phyloP scores from a whole-genome alignment of 2,113 vertebrate species.

The Spilogale gracilis region DNA sequence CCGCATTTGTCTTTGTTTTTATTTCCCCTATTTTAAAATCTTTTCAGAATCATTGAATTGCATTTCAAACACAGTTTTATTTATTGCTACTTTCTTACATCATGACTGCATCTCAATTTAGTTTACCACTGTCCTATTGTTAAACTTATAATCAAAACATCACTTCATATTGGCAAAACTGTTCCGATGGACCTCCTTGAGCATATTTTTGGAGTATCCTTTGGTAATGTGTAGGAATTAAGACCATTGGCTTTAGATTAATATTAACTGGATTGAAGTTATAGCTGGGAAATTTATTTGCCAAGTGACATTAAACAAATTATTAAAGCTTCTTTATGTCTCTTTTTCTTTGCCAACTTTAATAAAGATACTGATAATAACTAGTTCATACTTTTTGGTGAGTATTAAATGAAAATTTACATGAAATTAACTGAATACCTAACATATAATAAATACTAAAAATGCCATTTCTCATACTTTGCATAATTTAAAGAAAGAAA shows the following conservation, averaged over 20 bases:
- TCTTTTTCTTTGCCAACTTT: neutral
- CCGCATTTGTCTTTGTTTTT: neutral
- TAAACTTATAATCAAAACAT: neutral
- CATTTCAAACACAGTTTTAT: neutral
- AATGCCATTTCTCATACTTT: neutral
- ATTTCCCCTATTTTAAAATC: neutral
- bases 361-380: neutral
- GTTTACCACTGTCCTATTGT: neutral
- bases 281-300: neutral
- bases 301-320: neutral
- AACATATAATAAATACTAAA: neutral
- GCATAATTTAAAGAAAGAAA: neutral
- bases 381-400: neutral
- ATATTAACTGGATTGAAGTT: neutral
- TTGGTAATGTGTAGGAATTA: neutral
- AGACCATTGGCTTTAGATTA: neutral
- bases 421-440: neutral
- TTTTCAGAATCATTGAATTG: conserved; percentile 6
- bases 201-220: neutral
- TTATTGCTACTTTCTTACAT: neutral
- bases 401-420: neutral
- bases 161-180: neutral
- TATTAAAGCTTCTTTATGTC: neutral
- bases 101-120: neutral
- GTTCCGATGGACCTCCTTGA: neutral